These are phyloP conservation scores for Andrena minutula DNA, from an alignment of 2,888 invertebrate species.

Conservation along the genomic window DNA sequence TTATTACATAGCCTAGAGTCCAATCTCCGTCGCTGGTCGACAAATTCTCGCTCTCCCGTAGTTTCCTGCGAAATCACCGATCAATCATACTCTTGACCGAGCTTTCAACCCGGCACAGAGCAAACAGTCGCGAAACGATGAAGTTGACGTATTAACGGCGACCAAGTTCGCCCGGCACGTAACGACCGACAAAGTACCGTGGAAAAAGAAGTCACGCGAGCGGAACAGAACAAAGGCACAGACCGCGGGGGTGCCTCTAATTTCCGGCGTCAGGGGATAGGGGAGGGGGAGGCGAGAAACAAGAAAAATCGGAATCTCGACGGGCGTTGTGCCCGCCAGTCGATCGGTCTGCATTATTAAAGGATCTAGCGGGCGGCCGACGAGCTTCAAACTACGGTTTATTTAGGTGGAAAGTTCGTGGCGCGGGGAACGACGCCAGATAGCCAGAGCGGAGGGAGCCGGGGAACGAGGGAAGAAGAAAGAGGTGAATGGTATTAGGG, in stretches of 20 bases:
- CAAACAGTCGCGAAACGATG: conserved; percentile 11
- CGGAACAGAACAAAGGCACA: conserved; percentile 37
- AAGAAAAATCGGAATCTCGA: conserved; percentile 54
- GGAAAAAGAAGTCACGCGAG: conserved; percentile 46
- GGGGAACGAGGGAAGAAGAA: conserved; percentile 2
- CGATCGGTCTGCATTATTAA: conserved; percentile 63
- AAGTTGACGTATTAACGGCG: neutral
- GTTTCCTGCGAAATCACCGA: conserved; percentile 12
- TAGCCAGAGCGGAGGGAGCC: neutral
- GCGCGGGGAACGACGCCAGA: conserved; percentile 28
- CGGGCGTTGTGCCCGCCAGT: conserved; percentile 16
- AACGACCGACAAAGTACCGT: conserved; percentile 2
- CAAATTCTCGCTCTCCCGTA: neutral
- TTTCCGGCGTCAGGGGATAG: conserved; percentile 21
- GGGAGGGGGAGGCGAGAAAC: conserved; percentile 3
- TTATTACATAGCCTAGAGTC: neutral
- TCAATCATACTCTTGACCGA: conserved; percentile 15
- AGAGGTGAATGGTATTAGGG: neutral
- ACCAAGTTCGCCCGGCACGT: conserved; percentile 12
- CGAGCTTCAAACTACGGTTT: conserved; percentile 76
- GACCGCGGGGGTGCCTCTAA: conserved; percentile 47
- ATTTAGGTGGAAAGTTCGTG: conserved; percentile 77
- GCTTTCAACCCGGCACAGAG: neutral
- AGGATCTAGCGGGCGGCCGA: conserved; percentile 57
- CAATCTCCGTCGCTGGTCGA: neutral